Evolutionary conservation across 2,113 vertebrate species (phyloP).

Genomic region (Apodemus sylvaticus): DNA sequence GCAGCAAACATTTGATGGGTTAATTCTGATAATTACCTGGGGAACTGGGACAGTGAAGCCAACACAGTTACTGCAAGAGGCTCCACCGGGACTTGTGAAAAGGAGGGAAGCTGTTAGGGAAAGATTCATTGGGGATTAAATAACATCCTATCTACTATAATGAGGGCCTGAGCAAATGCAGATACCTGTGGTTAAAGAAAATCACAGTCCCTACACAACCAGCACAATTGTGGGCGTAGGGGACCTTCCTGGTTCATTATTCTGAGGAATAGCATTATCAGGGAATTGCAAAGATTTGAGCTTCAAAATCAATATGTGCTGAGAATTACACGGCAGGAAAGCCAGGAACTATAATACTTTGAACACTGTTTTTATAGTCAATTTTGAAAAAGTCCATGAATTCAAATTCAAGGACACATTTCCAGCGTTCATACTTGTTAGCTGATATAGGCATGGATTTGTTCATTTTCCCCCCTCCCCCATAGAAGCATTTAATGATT

Average conservation of each 20-base stretch:
- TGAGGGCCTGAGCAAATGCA: slow-evolving; percentile 72
- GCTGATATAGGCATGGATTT: not conserved
- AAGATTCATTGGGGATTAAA: slow-evolving; percentile 66
- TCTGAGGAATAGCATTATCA: slow-evolving; percentile 76
- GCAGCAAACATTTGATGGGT: slow-evolving; percentile 39
- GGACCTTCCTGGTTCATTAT: slow-evolving; percentile 78
- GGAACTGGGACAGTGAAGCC: not conserved
- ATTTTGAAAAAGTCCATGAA: slow-evolving; percentile 71
- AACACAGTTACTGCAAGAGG: not conserved
- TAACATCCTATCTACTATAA: slow-evolving; percentile 69
- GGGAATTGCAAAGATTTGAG: slow-evolving; percentile 75
- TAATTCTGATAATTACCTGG: slow-evolving; percentile 52
- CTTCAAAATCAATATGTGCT: slow-evolving; percentile 78
- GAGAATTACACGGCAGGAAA: slow-evolving; percentile 74
- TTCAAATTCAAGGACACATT: slow-evolving; percentile 71
- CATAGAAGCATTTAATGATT: slow-evolving; percentile 5
- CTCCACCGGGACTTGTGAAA: not conserved
- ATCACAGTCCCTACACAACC: slow-evolving; percentile 66
- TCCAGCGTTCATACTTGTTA: slow-evolving; percentile 34
- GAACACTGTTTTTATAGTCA: slow-evolving; percentile 77
- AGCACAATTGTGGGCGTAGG: slow-evolving; percentile 66
- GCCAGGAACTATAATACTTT: slow-evolving; percentile 71
- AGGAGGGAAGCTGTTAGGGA: slow-evolving; percentile 48
- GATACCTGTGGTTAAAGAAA: slow-evolving; percentile 79
- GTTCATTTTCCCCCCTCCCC: not conserved